Percentiles rank a stretch among this genome's conserved stretches.
phyloP scores from a whole-genome alignment of 2,797 vertebrate genomes.

The Loris lydekkerianus region DNA sequence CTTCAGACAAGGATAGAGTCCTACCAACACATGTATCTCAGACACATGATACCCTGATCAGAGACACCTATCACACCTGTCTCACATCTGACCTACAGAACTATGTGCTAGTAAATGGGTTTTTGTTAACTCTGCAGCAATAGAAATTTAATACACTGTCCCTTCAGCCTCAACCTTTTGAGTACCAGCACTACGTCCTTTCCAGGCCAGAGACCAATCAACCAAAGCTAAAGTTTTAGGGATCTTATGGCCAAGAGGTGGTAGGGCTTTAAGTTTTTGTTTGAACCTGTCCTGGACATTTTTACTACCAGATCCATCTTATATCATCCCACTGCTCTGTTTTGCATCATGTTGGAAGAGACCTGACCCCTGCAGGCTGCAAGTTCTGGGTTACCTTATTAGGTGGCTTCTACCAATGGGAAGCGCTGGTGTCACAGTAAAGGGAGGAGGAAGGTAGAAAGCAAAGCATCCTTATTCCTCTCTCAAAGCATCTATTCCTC shows the following conservation, averaged over 20 bases:
- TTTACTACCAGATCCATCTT: background rate
- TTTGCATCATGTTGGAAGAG: background rate
- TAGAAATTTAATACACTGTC: background rate
- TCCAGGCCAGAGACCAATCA: background rate
- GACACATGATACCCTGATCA: background rate
- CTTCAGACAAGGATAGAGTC: background rate
- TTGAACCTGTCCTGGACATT: background rate
- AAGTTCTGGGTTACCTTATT: background rate
- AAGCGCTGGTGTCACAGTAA: background rate
- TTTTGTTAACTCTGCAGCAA: background rate
- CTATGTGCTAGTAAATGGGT: background rate
- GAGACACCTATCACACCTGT: background rate
- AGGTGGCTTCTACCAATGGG: background rate
- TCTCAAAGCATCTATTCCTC: background rate
- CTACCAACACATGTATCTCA: background rate
- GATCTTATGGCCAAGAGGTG: background rate
- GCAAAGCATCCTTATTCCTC: rapidly evolving
- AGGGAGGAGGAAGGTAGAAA: background rate
- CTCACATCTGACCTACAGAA: background rate
- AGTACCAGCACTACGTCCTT: background rate
- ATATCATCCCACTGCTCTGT: background rate
- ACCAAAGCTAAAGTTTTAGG: background rate
- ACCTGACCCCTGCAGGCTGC: background rate
- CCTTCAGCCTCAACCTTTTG: background rate
- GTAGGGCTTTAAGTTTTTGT: background rate